Evolutionary conservation across 2,888 invertebrate genomes (phyloP), one percentile per base, ranked within the genome.

Genomic region (Stictocephala bisonia): DNA sequence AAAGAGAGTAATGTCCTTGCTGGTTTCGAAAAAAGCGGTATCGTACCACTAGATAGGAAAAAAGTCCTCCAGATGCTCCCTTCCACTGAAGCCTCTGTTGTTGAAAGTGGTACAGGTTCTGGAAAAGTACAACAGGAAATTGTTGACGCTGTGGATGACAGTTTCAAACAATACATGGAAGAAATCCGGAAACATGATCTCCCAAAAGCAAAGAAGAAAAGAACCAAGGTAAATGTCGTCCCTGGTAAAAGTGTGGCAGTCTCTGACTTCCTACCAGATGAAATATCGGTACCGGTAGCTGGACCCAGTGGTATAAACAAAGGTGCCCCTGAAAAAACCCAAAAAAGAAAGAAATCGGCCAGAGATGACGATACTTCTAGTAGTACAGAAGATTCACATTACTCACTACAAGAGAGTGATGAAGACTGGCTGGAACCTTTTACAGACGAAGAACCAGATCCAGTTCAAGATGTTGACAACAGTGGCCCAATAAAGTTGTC

Each of bases 11-110:
- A 71, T 71, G 35, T 71, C 26, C 11, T 44, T 26, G 60, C 71
- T 71, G 80, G 80, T n/a, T 82, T 82, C 73, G 51, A 68, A 60
- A 79, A 78, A 74, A 79, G 80, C 50, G 81, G 81, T 22, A 79
- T 80, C 72, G 78, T 74, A 72, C 79, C 80, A n/a, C 69, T 79
- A 51, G 76, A 81, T 77, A 13, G 64, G 18, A 27, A 40, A 20
- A 64, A 44, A 22, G 71, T 64, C 13, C 40, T 71, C 11, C 15
- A 50, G n/a, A 64, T 44, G 56, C 60, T 71, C 15, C 66, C 72
- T 48, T 67, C 67, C 15, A 26, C 67, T 31, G 35, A 58, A 18
- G 31, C 29, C 35, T 15, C 58, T 15, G 29, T 29, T 58, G n/a
- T n/a, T n/a, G 31, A 58, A 58, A 15, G 58, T 31, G 20, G 31